Conservation (phyloP, 2,888 invertebrate species). For the Pseudococcus longispinus region DNA sequence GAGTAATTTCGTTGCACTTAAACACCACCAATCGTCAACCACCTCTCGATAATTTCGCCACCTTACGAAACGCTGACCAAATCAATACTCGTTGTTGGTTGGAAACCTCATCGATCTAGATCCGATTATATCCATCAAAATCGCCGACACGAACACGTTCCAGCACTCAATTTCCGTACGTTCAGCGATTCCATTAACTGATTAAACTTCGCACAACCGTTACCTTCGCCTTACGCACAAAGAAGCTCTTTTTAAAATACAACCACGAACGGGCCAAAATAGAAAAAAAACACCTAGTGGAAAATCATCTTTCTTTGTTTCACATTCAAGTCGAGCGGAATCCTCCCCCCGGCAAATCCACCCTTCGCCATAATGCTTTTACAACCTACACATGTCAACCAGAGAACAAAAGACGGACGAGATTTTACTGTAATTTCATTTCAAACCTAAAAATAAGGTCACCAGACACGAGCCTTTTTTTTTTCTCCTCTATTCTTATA, state of each 20-base stretch:
- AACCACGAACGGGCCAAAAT: background rate
- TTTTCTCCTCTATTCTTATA: too few relatives aligned
- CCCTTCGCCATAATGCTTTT: background rate
- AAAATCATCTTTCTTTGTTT: background rate
- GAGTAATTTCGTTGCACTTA: background rate
- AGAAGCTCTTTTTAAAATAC: background rate
- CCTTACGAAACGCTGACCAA: background rate
- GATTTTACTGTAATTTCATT: background rate
- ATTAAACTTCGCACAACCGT: background rate
- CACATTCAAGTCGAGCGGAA: background rate
- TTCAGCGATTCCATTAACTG: conserved; percentile 8
- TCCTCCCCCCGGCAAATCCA: background rate
- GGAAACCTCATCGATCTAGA: conserved; percentile 16
- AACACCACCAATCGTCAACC: background rate
- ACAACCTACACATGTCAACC: background rate
- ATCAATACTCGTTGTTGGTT: background rate
- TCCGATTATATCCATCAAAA: background rate
- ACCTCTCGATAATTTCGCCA: background rate
- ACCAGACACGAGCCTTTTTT: background rate
- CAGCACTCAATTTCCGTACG: background rate
- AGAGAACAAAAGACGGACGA: background rate
- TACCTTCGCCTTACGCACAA: background rate
- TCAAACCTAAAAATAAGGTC: background rate
- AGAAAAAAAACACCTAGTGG: background rate
- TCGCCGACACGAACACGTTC: background rate